Percentiles rank a stretch among this genome's conserved stretches.
These are phyloP conservation scores for Cavia porcellus DNA, from an alignment of 2,113 vertebrate species.

Conservation along the genomic window DNA sequence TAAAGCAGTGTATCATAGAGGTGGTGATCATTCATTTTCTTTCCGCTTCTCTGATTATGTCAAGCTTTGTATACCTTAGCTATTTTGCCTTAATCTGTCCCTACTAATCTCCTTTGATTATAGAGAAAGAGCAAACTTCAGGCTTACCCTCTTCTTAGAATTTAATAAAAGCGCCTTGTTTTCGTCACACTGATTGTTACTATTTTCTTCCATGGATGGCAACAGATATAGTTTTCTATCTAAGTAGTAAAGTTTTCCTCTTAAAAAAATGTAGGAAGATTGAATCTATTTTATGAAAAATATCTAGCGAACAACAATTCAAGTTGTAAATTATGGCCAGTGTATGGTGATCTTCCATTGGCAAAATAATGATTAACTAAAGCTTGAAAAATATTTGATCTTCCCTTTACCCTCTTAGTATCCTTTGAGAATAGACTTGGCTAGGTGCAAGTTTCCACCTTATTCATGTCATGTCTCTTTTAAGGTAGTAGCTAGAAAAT, in stretches of 20 bases:
- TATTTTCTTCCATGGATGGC: not conserved
- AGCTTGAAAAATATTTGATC: not conserved
- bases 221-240: not conserved
- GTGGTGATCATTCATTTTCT: not conserved
- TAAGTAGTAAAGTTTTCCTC: slow-evolving; percentile 18
- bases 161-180: not conserved
- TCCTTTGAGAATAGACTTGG: not conserved
- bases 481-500: not conserved
- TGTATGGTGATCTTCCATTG: not conserved
- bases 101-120: not conserved
- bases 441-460: slow-evolving; percentile 9
- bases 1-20: not conserved
- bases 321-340: not conserved
- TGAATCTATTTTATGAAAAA: not conserved
- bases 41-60: not conserved
- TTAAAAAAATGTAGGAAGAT: not conserved
- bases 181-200: not conserved
- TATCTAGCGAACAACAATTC: not conserved
- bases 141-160: not conserved
- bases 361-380: not conserved
- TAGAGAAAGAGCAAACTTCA: not conserved
- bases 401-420: not conserved
- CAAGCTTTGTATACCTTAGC: not conserved
- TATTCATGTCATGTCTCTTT: not conserved
- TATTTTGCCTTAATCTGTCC: not conserved